These are phyloP conservation scores for Myopa tessellatipennis DNA, from an alignment of 2,888 invertebrate species.

Conservation along the genomic window DNA sequence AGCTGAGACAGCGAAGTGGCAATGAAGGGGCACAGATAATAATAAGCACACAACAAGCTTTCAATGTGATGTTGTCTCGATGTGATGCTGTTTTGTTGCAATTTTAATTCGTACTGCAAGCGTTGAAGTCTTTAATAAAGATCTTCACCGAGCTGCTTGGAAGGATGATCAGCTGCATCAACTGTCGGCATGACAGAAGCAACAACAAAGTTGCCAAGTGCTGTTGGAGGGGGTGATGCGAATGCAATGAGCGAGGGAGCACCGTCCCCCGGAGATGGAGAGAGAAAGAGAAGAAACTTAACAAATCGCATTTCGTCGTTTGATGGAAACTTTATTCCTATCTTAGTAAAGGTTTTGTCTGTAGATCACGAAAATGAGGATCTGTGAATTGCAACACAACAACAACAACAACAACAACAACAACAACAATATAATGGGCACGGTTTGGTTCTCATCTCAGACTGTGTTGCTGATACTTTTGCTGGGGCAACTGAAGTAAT, in stretches of 20 bases:
- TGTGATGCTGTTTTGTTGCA: not conserved
- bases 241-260: not conserved
- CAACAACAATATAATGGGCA: not conserved
- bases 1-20: conserved; percentile 22
- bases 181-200: not conserved
- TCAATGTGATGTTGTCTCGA: not conserved
- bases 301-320: too few relatives aligned
- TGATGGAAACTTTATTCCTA: too few relatives aligned
- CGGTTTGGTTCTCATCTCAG: not conserved
- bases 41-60: conserved; percentile 29
- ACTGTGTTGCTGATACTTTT: too few relatives aligned
- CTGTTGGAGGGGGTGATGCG: not conserved
- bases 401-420: not conserved
- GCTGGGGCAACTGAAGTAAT: not conserved
- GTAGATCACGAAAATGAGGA: too few relatives aligned
- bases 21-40: conserved; percentile 2
- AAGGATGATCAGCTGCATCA: conserved; percentile 7
- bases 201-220: not conserved
- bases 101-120: conserved; percentile 2
- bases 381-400: too few relatives aligned
- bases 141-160: conserved; percentile 11
- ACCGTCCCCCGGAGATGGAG: too few relatives aligned
- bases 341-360: too few relatives aligned
- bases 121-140: conserved; percentile 40
- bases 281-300: too few relatives aligned